Evolutionary conservation across 2,888 invertebrate species (phyloP).

Genomic region (Mesodorylaimus sp.): DNA sequence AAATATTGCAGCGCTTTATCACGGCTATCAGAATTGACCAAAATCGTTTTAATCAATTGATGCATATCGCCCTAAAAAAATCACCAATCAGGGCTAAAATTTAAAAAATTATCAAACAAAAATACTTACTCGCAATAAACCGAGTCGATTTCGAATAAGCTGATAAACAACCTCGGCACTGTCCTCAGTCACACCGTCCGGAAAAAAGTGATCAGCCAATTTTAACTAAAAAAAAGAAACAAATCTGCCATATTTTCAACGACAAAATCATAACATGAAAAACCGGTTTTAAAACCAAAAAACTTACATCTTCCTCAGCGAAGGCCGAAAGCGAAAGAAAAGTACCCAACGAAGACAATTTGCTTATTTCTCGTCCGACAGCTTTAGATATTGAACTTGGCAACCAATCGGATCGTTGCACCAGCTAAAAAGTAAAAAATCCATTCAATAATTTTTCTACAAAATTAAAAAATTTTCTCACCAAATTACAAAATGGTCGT

Average conservation of each 20-base stretch:
- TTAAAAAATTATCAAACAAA: slow-evolving; percentile 3
- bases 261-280: neutral
- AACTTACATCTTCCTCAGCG: slow-evolving; percentile 62
- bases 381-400: slow-evolving; percentile 54
- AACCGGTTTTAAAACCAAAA: neutral
- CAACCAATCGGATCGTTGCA: slow-evolving; percentile 45
- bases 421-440: slow-evolving; percentile 21
- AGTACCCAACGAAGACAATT: slow-evolving; percentile 68
- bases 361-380: slow-evolving; percentile 63
- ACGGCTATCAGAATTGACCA: slow-evolving; percentile 60
- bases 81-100: neutral
- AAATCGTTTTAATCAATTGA: slow-evolving; percentile 59
- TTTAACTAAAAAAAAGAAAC: slow-evolving; percentile 30
- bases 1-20: slow-evolving; percentile 60
- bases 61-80: slow-evolving; percentile 46
- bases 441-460: neutral
- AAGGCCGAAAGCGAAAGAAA: slow-evolving; percentile 77
- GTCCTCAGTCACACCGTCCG: slow-evolving; percentile 28
- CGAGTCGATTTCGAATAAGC: slow-evolving; percentile 57
- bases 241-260: neutral
- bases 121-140: slow-evolving; percentile 46
- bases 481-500: slow-evolving; percentile 52
- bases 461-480: slow-evolving; percentile 17
- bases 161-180: slow-evolving; percentile 39
- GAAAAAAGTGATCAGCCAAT: slow-evolving; percentile 56